Evolutionary conservation across 2,113 vertebrate species (phyloP).

Genomic region (Dicaeum eximium): DNA sequence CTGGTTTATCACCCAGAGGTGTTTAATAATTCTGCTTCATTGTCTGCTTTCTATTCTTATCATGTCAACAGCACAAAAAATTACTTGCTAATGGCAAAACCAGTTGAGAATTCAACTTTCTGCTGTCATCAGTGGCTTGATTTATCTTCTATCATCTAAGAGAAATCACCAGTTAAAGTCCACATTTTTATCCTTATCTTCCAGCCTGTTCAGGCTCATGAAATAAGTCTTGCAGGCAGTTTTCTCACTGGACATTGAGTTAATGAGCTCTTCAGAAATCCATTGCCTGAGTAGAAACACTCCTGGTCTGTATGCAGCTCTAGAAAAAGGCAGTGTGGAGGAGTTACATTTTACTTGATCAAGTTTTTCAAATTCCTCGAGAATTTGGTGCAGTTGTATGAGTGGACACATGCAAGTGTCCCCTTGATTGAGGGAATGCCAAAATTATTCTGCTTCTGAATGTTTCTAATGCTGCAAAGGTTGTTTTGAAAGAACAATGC

Average conservation of each 20-base stretch:
- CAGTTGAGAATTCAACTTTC: slow-evolving; percentile 10
- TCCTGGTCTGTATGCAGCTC: not conserved
- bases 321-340: not conserved
- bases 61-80: not conserved
- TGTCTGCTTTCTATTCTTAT: not conserved
- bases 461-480: not conserved
- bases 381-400: not conserved
- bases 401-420: not conserved
- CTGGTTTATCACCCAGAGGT: not conserved
- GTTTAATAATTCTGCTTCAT: slow-evolving; percentile 7
- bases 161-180: not conserved
- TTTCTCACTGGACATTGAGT: not conserved
- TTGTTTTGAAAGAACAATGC: not conserved
- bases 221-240: not conserved
- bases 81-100: not conserved
- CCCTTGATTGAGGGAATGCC: not conserved
- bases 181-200: not conserved
- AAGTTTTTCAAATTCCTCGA: not conserved
- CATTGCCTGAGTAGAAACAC: not conserved
- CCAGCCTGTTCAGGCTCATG: not conserved
- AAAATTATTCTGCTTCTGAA: not conserved
- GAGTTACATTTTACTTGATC: not conserved
- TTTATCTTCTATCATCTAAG: not conserved
- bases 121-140: not conserved
- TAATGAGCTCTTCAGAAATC: not conserved